Evolutionary conservation across 1,140 invertebrate genomes (phyloP), one percentile per base, ranked within the genome.

Genomic region (Trigoniulus corallinus): DNA sequence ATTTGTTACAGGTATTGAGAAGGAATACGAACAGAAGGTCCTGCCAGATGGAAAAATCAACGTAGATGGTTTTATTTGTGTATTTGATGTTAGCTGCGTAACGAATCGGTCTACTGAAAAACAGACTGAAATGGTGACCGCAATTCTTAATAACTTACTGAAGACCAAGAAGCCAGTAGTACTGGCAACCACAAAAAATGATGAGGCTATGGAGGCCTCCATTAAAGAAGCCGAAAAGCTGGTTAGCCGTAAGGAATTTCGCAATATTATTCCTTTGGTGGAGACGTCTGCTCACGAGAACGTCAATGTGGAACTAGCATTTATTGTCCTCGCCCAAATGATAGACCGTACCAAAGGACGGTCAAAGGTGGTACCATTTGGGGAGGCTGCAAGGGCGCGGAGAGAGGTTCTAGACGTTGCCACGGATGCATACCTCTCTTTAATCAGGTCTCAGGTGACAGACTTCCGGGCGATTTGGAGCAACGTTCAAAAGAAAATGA

Each of bases 231-330:
- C 83, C 0, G 88, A 95, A 61, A 82, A 82, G 61, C 70, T 97
- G 41, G 74, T 91, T 1, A 79, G 81, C 61, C 74, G 88, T 24
- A 94, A 93, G 66, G 92, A 97, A 66, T 93, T 89, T 62, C 92
- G 56, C 22, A 60, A 59, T 41, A 65, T 75, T 54, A 86, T 97
- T 57, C 79, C 84, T 0, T 70, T 97, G 41, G 80, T 98, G 29
- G 93, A 97, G 72, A 93, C 91, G 0, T 96, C 91, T 13, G 82
- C 92, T 7, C 89, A 96, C 61, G 86, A 95, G 62, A 96, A 94
- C 66, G 88, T 98, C 44, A 98, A 98, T 67, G 84, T 96, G 18
- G 93, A 97, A 63, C 69, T 86, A 54, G 87, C 92, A 7, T 97
- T 97, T 67, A 76, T 96, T 61, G 74, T 88, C 43, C 66, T 96